A percentile compares a stretch with the other conserved stretches of the same genome.
These are phyloP conservation scores for Lindbergichthys nudifrons DNA, from an alignment of 2,797 vertebrate genomes.

Conservation along the genomic window DNA sequence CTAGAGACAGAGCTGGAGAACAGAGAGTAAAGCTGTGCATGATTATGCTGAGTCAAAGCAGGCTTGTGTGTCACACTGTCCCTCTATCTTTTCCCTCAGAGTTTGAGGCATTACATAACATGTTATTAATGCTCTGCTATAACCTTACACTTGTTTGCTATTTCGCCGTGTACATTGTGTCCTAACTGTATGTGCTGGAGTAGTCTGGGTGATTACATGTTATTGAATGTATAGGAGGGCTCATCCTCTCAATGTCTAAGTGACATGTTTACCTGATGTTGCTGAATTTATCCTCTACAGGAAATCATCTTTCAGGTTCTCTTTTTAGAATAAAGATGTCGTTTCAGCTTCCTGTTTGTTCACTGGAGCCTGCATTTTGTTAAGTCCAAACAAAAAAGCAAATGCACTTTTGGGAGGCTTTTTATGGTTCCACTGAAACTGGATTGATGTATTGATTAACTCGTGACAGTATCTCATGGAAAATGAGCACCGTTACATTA, in stretches of 20 bases:
- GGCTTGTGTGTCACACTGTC: constrained; percentile 36
- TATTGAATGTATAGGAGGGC: background rate
- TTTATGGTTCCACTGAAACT: constrained; percentile 22
- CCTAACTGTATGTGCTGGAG: background rate
- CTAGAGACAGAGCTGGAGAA: constrained; percentile 43
- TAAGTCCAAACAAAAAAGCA: constrained; percentile 6
- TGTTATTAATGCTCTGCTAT: constrained; percentile 13
- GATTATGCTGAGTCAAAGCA: constrained; percentile 82
- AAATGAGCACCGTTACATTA: constrained; percentile 2
- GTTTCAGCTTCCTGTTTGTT: background rate
- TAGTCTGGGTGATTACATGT: background rate
- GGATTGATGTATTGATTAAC: constrained; percentile 15
- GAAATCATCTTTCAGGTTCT: background rate
- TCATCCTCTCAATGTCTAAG: background rate
- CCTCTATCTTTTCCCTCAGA: constrained; percentile 21
- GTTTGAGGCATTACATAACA: constrained; percentile 42
- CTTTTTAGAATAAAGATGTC: background rate
- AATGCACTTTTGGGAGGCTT: background rate
- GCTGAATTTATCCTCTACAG: background rate
- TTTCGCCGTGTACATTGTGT: background rate
- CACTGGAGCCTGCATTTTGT: background rate
- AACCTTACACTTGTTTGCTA: background rate
- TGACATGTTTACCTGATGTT: background rate
- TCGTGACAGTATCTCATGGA: constrained; percentile 12
- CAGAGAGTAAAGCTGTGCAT: constrained; percentile 41